These are phyloP conservation scores for Porphyrio hochstetteri DNA, from an alignment of 2,113 vertebrate genomes.

Conservation along the genomic window DNA sequence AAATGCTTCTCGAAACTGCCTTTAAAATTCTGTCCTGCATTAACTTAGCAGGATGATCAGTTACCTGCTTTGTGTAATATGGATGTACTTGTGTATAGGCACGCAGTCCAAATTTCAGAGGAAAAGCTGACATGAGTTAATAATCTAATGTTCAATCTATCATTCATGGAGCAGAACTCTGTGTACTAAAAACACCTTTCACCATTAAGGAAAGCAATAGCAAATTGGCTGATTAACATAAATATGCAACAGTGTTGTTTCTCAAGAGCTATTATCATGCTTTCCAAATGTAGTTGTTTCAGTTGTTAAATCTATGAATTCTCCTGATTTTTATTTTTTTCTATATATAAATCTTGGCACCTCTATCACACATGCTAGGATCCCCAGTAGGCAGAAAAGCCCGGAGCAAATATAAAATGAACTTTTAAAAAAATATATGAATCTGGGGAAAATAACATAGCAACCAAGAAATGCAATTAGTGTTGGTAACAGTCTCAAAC, in stretches of 20 bases:
- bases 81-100: neutral
- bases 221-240: slow-evolving; percentile 67
- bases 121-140: slow-evolving; percentile 6
- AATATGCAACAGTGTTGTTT: slow-evolving; percentile 39
- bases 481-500: slow-evolving; percentile 54
- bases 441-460: neutral
- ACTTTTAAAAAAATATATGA: slow-evolving; percentile 65
- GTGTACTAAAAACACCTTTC: slow-evolving; percentile 39
- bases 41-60: neutral
- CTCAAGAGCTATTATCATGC: slow-evolving; percentile 47
- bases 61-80: neutral
- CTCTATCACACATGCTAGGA: slow-evolving; percentile 44
- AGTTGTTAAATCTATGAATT: slow-evolving; percentile 52
- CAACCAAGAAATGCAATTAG: slow-evolving; percentile 57
- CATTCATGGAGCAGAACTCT: slow-evolving; percentile 28
- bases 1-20: neutral
- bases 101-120: neutral
- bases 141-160: slow-evolving; percentile 14
- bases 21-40: neutral
- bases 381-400: slow-evolving; percentile 61
- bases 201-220: slow-evolving; percentile 52
- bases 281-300: slow-evolving; percentile 59
- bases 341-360: slow-evolving; percentile 58
- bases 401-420: slow-evolving; percentile 66
- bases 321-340: slow-evolving; percentile 33